These are phyloP conservation scores for Poecilobothrus nobilitatus DNA, from an alignment of 2,888 invertebrate species.

Conservation along the genomic window DNA sequence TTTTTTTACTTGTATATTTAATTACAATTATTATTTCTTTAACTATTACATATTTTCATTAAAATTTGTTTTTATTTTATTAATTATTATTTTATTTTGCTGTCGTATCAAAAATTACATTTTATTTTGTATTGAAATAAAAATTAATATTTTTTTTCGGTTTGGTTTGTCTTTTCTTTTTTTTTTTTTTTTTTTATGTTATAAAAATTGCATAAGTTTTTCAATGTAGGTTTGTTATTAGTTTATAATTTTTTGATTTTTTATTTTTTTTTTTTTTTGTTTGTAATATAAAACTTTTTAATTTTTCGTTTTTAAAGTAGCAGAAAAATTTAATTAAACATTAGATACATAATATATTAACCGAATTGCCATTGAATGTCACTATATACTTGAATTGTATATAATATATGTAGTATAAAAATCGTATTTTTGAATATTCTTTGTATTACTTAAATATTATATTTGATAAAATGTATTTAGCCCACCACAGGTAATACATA, in stretches of 20 bases:
- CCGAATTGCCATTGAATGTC: no score
- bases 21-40: background rate
- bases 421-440: no score
- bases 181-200: background rate
- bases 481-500: no score
- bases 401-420: no score
- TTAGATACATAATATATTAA: no score
- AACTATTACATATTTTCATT: background rate
- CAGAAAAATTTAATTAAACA: no score
- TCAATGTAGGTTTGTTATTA: background rate
- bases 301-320: background rate
- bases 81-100: background rate
- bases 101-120: background rate
- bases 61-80: background rate
- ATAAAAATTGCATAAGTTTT: background rate
- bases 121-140: background rate
- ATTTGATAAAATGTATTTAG: no score
- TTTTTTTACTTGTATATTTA: background rate
- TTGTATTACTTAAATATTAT: no score
- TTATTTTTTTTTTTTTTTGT: background rate
- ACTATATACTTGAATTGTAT: no score
- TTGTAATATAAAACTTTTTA: no score
- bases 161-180: background rate
- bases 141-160: background rate
- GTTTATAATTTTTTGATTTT: background rate